Base-by-base conservation (phyloP, 2,113 vertebrate species). In the Ia io region DNA sequence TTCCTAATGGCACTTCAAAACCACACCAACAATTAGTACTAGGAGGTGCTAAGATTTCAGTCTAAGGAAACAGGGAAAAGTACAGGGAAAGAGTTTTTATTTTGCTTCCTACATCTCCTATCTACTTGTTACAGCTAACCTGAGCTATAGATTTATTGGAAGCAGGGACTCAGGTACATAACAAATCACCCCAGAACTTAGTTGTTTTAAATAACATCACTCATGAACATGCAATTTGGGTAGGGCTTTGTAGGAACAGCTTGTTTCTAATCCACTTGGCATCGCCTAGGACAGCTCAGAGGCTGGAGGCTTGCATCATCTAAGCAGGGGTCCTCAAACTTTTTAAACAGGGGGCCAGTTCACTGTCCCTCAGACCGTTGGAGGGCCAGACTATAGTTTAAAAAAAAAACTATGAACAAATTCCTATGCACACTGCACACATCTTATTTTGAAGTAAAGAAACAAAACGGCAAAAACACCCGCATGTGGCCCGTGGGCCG, bases 241-340 rank as follows among this genome's bases (percentile, higher is more conserved):
- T 49, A 49, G 42, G 22, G 63, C 40, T 92, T 37, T 73, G 86
- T 69, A 90, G 77, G 69, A 65, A 53, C 17, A 63, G 16, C 40
- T 90, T 92, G 53, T 73, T 94, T 96, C 59, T 90, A 44, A 93
- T 88, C 35, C 49, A 47, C 40, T 69, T 63, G 65, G 80, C 47
- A 6, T 91, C 77, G 67, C 67, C 83, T 85, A 35, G 90, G 28
- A 59, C 78, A 96, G 61, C 59, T 84, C 67, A 35, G n/a, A 88
- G 59, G 67, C 89, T 78, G 28, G 53, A 49, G 51, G 25, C 20
- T 96, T 86, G 86, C 69, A 61, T 88, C 65, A 93, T 88, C 86
- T 77, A 51, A 37, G 37, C 37, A 37, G 37, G 37, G 37, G 37
- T 37, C 37, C 37, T 37, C 37, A 37, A 37, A 37, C 37, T 37